These are phyloP conservation scores for Cotesia chilonis DNA, from an alignment of 1,140 invertebrate genomes.

Conservation along the genomic window DNA sequence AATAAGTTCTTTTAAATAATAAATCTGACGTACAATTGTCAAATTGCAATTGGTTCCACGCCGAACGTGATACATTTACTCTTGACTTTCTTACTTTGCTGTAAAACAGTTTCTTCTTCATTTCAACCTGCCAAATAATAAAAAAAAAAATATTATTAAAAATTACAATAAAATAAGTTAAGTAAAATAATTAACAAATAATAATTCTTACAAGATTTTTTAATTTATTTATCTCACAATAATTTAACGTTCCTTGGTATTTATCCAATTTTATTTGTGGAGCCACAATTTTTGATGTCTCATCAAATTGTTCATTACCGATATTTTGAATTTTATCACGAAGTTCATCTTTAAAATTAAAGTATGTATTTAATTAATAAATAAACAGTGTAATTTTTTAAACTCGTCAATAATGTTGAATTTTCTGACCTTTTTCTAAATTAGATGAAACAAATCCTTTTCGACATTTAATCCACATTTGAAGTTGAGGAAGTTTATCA, in stretches of 20 bases:
- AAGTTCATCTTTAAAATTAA: conserved; percentile 3
- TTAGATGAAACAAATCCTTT: conserved; percentile 44
- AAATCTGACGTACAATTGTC: conserved; percentile 51
- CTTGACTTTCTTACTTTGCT: conserved; percentile 47
- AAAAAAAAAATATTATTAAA: conserved; percentile 23
- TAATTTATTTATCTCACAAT: conserved; percentile 2
- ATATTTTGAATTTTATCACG: background rate
- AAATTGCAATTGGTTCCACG: conserved; percentile 42
- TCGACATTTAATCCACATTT: conserved; percentile 54
- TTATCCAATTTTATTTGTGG: background rate
- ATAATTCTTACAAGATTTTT: background rate
- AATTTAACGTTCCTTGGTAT: background rate
- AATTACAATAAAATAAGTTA: conserved; percentile 20
- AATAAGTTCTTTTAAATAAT: conserved; percentile 55
- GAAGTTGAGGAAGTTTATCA: conserved; percentile 52
- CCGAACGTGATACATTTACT: conserved; percentile 42
- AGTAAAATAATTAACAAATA: conserved; percentile 14
- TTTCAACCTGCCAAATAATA: conserved; percentile 44
- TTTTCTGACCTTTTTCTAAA: conserved; percentile 47
- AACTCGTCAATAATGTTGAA: background rate
- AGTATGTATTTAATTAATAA: background rate
- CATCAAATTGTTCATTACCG: background rate
- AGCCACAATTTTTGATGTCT: background rate
- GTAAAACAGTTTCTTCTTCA: conserved; percentile 45
- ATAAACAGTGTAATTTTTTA: background rate